These are phyloP conservation scores for Xiphorhynchus erythropygius DNA, from an alignment of 2,797 vertebrate genomes.

Conservation along the genomic window DNA sequence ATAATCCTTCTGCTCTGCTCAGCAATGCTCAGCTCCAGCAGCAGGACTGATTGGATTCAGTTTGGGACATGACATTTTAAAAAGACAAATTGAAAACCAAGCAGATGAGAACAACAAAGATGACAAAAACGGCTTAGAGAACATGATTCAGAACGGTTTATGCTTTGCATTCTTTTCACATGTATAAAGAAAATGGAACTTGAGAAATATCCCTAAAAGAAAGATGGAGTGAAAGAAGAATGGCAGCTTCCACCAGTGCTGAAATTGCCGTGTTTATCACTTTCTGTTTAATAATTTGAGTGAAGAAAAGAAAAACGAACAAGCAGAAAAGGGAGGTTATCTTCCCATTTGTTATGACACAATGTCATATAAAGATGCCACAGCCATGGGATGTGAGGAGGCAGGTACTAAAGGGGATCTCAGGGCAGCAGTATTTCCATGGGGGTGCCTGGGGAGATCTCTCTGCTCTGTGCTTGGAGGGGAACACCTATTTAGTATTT, in stretches of 20 bases:
- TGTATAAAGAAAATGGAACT: background rate
- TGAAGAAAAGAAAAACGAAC: background rate
- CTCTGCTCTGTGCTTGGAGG: background rate
- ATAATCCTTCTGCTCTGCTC: constrained; percentile 11
- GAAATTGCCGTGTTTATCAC: background rate
- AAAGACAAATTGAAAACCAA: constrained; percentile 21
- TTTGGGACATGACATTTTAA: constrained; percentile 1
- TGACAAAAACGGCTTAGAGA: background rate
- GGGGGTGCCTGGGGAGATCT: background rate
- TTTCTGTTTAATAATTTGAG: constrained; percentile 6
- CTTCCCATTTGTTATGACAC: background rate
- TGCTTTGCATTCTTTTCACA: background rate
- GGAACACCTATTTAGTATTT: background rate
- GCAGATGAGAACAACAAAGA: constrained; percentile 9
- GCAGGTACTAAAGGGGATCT: background rate
- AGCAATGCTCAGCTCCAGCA: background rate
- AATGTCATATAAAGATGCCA: background rate
- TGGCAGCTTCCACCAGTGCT: background rate
- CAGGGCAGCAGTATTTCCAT: background rate
- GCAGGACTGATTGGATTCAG: background rate
- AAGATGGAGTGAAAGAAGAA: background rate
- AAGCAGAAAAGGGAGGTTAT: background rate
- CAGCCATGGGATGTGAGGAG: background rate
- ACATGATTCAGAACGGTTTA: background rate
- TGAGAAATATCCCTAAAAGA: background rate